Base-by-base conservation (phyloP, 2,113 vertebrate genomes). In the Bagarius yarrelli region DNA sequence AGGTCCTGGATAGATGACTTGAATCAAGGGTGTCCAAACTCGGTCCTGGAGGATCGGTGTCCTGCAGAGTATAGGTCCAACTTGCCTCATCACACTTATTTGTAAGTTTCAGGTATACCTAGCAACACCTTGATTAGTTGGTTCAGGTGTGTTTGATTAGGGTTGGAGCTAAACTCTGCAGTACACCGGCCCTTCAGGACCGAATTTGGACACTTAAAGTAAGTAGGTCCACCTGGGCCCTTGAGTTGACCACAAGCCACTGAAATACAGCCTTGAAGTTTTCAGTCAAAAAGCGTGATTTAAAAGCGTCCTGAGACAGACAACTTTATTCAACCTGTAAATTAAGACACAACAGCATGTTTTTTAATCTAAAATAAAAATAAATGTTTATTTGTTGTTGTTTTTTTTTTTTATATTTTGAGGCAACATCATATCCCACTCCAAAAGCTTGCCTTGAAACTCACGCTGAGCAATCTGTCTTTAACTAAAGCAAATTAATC, bases 291-390 rank as follows among this genome's bases (percentile, higher is more conserved):
- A 85, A 90, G 90, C 88, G 83, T 83, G 84, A 87, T 87, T 89
- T 90, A 92, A 92, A 89, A 90, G 86, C 88, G 86, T 75, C 61
- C 88, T 87, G 88, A 90, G 91, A 90, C 89, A 90, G 90, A 90
- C 89, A 72, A 89, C 91, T 93, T 92, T 90, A 92, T 93, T 91
- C 88, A 88, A 86, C 88, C 88, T 88, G 91, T 92, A 92, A 93
- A 91, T 93, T 89, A 92, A 67, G 66, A 80, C 23, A 70, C 47
- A 59, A 76, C 32, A 6, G 64, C 66, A 76, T 50, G 47, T 79
- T 60, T 67, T 73, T 34, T 40, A n/a, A n/a, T 27, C 15, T 30
- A 3, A 25, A 52, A 52, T 52, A 25, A 27, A 14, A 27, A 27
- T 71, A 6, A 18, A 19, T 19, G 15, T 59, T 34, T 61, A 18